phyloP scores from a whole-genome alignment of 2,888 invertebrate species.

The Willowsia nigromaculata region DNA sequence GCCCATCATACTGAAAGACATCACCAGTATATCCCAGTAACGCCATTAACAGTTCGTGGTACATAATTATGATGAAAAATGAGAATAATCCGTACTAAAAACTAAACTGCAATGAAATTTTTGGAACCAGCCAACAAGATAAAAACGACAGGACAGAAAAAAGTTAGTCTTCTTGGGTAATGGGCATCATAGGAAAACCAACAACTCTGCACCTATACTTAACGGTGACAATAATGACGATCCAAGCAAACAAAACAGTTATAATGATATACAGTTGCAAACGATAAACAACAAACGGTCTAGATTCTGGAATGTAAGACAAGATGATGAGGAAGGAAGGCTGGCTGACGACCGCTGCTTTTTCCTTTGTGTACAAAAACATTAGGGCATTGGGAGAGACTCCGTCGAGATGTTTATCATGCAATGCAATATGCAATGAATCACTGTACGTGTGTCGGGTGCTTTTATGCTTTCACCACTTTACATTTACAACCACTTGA shows the following conservation, averaged over 20 bases:
- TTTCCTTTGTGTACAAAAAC: conserved; percentile 6
- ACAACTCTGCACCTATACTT: too few species aligned
- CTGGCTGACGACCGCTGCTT: not conserved
- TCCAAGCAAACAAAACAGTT: not conserved
- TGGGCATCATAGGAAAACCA: too few species aligned
- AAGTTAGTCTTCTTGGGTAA: too few species aligned
- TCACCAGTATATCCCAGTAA: conserved; percentile 76
- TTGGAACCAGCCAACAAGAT: not conserved
- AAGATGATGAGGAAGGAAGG: not conserved
- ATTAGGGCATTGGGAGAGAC: not conserved
- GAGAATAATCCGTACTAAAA: too few species aligned
- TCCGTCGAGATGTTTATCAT: too few species aligned
- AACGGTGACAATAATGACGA: not conserved
- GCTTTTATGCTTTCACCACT: too few species aligned
- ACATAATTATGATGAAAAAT: too few species aligned
- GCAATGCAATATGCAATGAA: too few species aligned
- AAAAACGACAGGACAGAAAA: not conserved
- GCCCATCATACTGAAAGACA: conserved; percentile 73
- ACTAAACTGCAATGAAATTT: too few species aligned
- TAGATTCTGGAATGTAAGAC: not conserved
- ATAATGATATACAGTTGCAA: too few species aligned
- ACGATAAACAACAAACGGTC: not conserved
- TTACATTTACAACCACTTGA: too few species aligned
- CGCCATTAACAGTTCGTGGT: conserved; percentile 77
- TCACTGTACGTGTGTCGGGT: too few species aligned